Evolutionary conservation across 2,113 vertebrate genomes (phyloP), one percentile per base, ranked within the genome.

Genomic region (Rhynchopsitta pachyrhyncha): DNA sequence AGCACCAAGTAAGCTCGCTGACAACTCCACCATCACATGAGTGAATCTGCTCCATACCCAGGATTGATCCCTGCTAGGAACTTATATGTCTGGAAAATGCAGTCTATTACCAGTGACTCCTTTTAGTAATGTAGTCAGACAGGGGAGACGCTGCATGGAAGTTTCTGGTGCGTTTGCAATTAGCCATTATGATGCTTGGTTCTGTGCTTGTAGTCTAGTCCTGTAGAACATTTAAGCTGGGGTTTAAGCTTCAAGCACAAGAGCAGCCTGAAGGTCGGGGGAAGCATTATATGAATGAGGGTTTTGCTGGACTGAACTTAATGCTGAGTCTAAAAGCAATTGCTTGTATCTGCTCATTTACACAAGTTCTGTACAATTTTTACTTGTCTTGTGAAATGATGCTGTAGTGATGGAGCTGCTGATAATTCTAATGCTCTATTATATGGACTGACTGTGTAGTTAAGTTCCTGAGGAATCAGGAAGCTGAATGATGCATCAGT

Each of bases 1-100:
- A 97, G 89, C 57, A 94, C 79, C 85, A 94, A 22, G 82, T 94
- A 86, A 86, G 91, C 88, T 94, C 0, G 6, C 73, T 92, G 93
- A 95, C 82, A 95, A 47, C 69, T 82, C 93, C 74, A 70, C 52
- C 86, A 93, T 88, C 83, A 96, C 90, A 92, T 95, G 88, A 79
- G 68, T 87, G 42, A 67, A 92, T 88, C 91, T 94, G 81, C 80
- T 73, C 23, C 80, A 94, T 77, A 95, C 87, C 69, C 39, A 74
- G 73, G 85, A 80, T 11, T 85, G 90, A 93, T 91, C 82, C 71
- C 91, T 82, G 66, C 49, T 89, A 50, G 80, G 86, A 86, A 63
- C 62, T 74, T 74, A 59, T 50, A 49, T 42, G 53, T 82, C 49
- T 89, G 87, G 86, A 88, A 94, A 88, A 95, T 19, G 35, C 57